A percentile compares a stretch with the other conserved stretches of the same genome.
phyloP scores from a whole-genome alignment of 1,140 invertebrate genomes.

The Helicoverpa zea region DNA sequence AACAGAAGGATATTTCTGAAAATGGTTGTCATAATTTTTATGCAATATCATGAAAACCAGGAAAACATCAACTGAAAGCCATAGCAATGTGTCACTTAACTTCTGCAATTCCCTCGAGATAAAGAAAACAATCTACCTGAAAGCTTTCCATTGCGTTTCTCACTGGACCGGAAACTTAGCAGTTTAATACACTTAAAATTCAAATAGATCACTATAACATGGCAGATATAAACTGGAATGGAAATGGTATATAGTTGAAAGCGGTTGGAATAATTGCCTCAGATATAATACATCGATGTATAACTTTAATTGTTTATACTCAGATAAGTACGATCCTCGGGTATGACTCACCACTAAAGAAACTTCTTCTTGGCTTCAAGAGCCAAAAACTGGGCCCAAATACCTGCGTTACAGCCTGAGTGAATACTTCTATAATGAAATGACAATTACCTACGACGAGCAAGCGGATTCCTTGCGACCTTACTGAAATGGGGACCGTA shows the following conservation, averaged over 20 bases:
- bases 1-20: no score
- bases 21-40: background rate
- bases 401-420: slow-evolving; percentile 61
- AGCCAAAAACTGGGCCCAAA: slow-evolving; percentile 73
- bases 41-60: background rate
- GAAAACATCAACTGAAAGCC: background rate
- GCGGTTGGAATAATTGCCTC: no score
- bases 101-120: background rate
- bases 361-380: no score
- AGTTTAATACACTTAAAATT: background rate
- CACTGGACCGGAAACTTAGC: background rate
- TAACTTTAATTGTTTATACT: background rate
- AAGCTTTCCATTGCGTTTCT: background rate
- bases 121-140: slow-evolving; percentile 7
- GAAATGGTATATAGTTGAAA: no score
- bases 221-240: no score
- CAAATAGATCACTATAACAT: background rate
- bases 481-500: slow-evolving; percentile 63
- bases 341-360: background rate
- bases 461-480: slow-evolving; percentile 68
- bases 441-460: slow-evolving; percentile 81
- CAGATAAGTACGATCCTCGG: background rate
- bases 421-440: slow-evolving; percentile 85
- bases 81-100: background rate
- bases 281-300: no score